Base-by-base conservation (phyloP, 2,113 vertebrate genomes). In the Brachyhypopomus occidentalis region DNA sequence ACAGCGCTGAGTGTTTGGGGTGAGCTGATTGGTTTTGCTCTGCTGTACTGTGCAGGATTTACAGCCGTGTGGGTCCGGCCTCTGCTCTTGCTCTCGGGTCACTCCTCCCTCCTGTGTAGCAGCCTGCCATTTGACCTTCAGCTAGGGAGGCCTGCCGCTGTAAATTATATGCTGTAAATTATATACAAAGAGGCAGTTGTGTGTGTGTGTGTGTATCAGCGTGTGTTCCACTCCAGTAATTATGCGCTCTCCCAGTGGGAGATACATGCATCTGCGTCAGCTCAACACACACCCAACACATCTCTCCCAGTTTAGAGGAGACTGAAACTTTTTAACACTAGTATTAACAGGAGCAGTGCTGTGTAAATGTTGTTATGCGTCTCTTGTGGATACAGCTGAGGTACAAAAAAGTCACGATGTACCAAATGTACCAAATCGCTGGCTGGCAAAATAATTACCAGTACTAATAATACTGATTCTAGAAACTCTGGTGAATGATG, bases 221-320 rank as follows among this genome's bases (percentile, higher is more conserved):
- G 45, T 23, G 66, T 63, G 56, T 85, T 75, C 84, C 63, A 55
- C 52, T 41, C 66, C 52, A 79, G 75, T 85, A 85, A 85, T 85
- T 85, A 80, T 30, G 75, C 58, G 58, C 52, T 79, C 72, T 76
- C 72, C 8, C 23, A 64, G 75, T 60, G 74, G 67, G 79, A 81
- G 62, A 78, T 72, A 8, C 58, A 78, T 48, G 11, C 60, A 71
- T 38, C 19, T 48, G 75, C 64, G 63, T 67, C 48, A 16, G 19
- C 73, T 79, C 71, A 58, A 71, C 71, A 23, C 59, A 16, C 34
- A 52, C 63, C 36, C 2, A 34, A 55, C 22, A 77, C 67, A 45
- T 34, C 64, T 17, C 48, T 38, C 63, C 25, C 63, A 19, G 16
- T 9, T 56, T 36, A 4, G 2, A 34, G 27, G 63, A 20, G 63